Evolutionary conservation across 2,797 vertebrate genomes (phyloP).

Genomic region (Sebastes dallii): DNA sequence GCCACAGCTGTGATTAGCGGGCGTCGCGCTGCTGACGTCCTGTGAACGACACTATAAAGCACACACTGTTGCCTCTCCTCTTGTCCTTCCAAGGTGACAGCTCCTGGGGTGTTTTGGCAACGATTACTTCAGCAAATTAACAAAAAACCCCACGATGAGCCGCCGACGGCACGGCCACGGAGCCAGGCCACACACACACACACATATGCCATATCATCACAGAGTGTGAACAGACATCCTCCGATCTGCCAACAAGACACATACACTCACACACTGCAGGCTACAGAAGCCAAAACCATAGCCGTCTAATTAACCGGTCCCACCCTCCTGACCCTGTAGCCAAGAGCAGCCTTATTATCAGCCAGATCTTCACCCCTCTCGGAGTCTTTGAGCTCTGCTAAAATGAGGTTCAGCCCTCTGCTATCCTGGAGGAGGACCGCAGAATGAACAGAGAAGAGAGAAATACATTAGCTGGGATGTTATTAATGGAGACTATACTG

Average conservation of each 20-base stretch:
- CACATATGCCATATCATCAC: neutral
- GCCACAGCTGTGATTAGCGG: constrained; percentile 39
- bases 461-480: neutral
- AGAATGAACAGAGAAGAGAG: neutral
- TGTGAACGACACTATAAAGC: constrained; percentile 55
- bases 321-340: constrained; percentile 60
- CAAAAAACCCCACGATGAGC: constrained; percentile 64
- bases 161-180: constrained; percentile 28
- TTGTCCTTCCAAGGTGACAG: constrained; percentile 77
- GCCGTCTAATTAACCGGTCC: constrained; percentile 72
- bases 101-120: constrained; percentile 72
- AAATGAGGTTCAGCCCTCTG: constrained; percentile 42
- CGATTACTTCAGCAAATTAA: constrained; percentile 74
- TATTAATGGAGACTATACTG: constrained; percentile 5
- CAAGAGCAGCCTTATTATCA: constrained; percentile 59
- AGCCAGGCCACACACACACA: constrained; percentile 16
- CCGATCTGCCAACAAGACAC: neutral
- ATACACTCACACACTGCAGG: constrained; percentile 40
- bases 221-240: constrained; percentile 5
- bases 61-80: constrained; percentile 30
- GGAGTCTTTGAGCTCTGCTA: constrained; percentile 5
- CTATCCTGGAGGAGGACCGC: neutral
- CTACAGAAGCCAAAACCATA: constrained; percentile 47
- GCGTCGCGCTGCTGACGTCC: constrained; percentile 35
- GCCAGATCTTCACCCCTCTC: constrained; percentile 32